phyloP scores from a whole-genome alignment of 1,140 invertebrate species.

The Oreohelix idahoensis region DNA sequence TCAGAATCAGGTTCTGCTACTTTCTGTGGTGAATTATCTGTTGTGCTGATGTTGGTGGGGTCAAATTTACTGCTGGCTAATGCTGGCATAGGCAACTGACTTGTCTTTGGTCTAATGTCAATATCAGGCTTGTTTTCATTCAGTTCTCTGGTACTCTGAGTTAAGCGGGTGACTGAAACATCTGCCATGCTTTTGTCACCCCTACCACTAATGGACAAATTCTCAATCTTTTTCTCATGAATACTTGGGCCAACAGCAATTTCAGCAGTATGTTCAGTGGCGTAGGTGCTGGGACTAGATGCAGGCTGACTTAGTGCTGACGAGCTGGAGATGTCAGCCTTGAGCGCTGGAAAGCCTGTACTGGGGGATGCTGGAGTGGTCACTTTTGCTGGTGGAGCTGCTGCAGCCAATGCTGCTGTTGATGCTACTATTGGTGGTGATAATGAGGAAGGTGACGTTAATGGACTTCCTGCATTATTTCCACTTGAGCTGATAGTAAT shows the following conservation, averaged over 20 bases:
- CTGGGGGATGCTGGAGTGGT: neutral
- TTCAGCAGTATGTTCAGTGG: neutral
- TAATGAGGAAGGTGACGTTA: neutral
- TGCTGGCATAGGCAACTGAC: neutral
- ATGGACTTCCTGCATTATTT: neutral
- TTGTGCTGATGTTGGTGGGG: too few species aligned
- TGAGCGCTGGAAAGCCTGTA: neutral
- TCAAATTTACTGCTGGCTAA: neutral
- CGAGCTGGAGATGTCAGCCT: neutral
- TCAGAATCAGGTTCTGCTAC: slow-evolving; percentile 13
- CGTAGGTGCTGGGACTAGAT: neutral
- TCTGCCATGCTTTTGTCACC: neutral
- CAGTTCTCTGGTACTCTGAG: neutral
- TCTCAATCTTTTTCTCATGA: neutral
- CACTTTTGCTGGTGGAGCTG: neutral
- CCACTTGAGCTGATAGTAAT: neutral
- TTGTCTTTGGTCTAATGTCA: neutral
- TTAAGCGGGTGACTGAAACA: neutral
- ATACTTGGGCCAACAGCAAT: neutral
- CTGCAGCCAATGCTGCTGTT: neutral
- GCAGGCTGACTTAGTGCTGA: neutral
- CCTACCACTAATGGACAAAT: neutral
- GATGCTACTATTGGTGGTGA: neutral
- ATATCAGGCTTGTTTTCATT: neutral
- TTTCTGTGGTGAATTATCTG: neutral